phyloP scores from a whole-genome alignment of 2,113 vertebrate genomes.

The Notechis scutatus region DNA sequence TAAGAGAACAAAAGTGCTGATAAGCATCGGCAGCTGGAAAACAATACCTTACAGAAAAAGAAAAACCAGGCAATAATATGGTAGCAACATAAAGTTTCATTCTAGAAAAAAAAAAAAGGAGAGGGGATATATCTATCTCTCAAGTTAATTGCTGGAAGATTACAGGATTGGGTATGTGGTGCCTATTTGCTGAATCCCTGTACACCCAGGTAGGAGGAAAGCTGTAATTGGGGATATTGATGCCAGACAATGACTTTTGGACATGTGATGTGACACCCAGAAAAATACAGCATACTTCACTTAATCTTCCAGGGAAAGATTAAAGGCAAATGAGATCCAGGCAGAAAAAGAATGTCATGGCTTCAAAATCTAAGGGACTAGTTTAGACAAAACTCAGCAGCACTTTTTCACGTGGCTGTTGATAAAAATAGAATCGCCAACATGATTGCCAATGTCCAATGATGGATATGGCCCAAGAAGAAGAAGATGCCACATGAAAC shows the following conservation, averaged over 20 bases:
- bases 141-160: not conserved
- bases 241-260: not conserved
- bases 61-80: slow-evolving; percentile 5
- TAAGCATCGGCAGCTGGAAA: slow-evolving; percentile 33
- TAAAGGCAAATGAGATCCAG: too few relatives aligned
- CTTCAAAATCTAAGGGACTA: too few relatives aligned
- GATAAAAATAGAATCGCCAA: too few relatives aligned
- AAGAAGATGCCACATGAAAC: not conserved
- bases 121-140: not conserved
- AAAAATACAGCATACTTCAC: too few relatives aligned
- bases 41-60: slow-evolving; percentile 13
- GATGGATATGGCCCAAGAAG: too few relatives aligned
- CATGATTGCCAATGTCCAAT: too few relatives aligned
- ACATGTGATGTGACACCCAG: too few relatives aligned
- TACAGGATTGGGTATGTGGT: not conserved
- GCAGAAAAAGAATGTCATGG: too few relatives aligned
- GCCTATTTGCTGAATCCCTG: not conserved
- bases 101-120: not conserved
- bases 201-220: not conserved
- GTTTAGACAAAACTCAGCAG: too few relatives aligned
- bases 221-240: not conserved
- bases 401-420: too few relatives aligned
- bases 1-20: slow-evolving; percentile 20
- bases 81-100: not conserved
- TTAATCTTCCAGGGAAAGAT: too few relatives aligned